Percentiles rank a stretch among this genome's conserved stretches.
Evolutionary conservation across 2,888 invertebrate species (phyloP).

Genomic region (Orthosia gothica): DNA sequence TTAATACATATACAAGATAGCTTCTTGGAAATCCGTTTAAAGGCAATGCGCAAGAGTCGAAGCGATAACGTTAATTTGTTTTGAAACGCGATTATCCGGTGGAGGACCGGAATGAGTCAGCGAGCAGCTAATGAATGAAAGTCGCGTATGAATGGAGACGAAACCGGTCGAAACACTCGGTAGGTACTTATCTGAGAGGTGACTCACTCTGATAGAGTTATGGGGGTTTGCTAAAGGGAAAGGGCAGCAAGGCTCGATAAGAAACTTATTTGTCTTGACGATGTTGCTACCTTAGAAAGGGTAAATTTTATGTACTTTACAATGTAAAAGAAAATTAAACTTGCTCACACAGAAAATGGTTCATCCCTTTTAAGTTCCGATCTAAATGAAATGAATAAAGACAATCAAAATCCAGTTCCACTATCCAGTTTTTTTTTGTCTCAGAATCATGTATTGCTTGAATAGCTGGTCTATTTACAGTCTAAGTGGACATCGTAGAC

Average conservation of each 20-base stretch:
- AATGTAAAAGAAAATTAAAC: too few species aligned
- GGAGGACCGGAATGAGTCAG: constrained; percentile 49
- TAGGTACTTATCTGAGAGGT: constrained; percentile 1
- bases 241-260: not conserved
- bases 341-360: too few species aligned
- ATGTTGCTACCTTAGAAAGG: too few species aligned
- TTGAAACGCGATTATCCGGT: constrained; percentile 40
- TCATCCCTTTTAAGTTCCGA: too few species aligned
- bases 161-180: constrained; percentile 33
- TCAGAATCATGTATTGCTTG: not conserved
- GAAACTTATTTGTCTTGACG: not conserved
- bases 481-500: not conserved
- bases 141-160: constrained; percentile 56
- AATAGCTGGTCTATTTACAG: not conserved
- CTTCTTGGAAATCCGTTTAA: constrained; percentile 20
- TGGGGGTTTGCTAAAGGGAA: not conserved
- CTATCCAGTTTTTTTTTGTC: not conserved
- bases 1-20: not conserved
- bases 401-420: too few species aligned
- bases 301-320: too few species aligned
- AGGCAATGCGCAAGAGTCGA: not conserved
- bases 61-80: constrained; percentile 30
- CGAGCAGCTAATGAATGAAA: constrained; percentile 54
- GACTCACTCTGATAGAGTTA: constrained; percentile 35
- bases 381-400: too few species aligned